Evolutionary conservation across 2,113 vertebrate genomes (phyloP), one percentile per base, ranked within the genome.

Genomic region (Pogonocichla stellata): DNA sequence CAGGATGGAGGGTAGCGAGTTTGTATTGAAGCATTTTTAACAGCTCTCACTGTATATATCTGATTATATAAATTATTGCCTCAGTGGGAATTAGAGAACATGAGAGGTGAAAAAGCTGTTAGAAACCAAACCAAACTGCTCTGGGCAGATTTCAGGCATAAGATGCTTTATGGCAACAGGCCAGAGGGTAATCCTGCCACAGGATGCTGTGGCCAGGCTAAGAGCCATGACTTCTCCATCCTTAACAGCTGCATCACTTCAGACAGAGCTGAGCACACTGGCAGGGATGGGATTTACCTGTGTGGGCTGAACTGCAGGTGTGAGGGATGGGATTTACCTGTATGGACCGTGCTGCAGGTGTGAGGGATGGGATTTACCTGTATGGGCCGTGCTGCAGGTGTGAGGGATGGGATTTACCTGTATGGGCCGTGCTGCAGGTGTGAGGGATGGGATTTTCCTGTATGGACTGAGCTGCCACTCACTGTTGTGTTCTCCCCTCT

Each of bases 221-320:
- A 20, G 65, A 57, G 33, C 57, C 16, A 0, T 8, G 28, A 8
- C 64, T 56, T 40, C 28, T 16, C 17, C 25, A 26, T 67, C 81
- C n/a, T 12, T 26, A 36, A 26, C 0, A 6, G 20, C 62, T 31
- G 14, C 69, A 77, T 54, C 80, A 28, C 14, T 57, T 42, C 6
- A 24, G 67, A 61, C 1, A 8, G 17, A 53, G 29, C 51, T 33
- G 73, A 43, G 80, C 13, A 0, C 24, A 1, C 77, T 36, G 77
- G 10, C 40, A 29, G 61, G 1, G 0, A 1, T 0, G 4, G 48
- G 33, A 36, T 40, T 40, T 13, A 40, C 38, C 38, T 40, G 38
- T 40, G 13, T 40, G 12, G 12, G 13, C 38, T 0, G 0, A 0
- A 6, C 33, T 57, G 58, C 9, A 23, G 45, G 17, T 29, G 10